Percentiles rank a stretch among this genome's conserved stretches.
phyloP scores from a whole-genome alignment of 2,113 vertebrate species.

The Propithecus coquereli region DNA sequence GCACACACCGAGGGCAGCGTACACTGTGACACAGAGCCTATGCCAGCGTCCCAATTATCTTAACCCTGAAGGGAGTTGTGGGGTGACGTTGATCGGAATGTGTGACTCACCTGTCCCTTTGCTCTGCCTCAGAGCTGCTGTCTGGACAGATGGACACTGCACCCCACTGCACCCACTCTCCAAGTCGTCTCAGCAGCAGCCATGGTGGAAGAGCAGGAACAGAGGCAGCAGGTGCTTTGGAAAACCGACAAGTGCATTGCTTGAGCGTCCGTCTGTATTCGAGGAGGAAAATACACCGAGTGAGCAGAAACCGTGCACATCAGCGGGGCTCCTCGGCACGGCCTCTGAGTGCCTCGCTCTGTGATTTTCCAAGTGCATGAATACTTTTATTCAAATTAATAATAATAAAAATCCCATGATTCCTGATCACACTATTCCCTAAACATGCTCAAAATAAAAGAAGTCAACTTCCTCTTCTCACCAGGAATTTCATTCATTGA shows the following conservation, averaged over 20 bases:
- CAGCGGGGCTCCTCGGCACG: rapidly evolving
- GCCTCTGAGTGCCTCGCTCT: rapidly evolving
- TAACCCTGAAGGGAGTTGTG: rapidly evolving
- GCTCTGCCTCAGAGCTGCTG: rapidly evolving
- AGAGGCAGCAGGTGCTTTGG: rapidly evolving
- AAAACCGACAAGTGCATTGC: background rate
- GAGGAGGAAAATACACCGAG: background rate
- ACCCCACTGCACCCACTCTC: background rate
- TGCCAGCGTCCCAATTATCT: rapidly evolving
- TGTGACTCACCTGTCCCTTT: rapidly evolving
- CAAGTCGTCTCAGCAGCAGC: background rate
- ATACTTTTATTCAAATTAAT: background rate
- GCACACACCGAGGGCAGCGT: background rate
- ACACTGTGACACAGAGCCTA: rapidly evolving
- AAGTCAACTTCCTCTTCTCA: background rate
- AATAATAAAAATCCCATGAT: rapidly evolving
- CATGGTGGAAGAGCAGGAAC: background rate
- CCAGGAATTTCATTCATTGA: background rate
- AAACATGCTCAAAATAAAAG: background rate
- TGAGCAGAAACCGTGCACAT: rapidly evolving
- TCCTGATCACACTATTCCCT: background rate
- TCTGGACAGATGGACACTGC: rapidly evolving
- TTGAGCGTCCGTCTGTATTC: rapidly evolving
- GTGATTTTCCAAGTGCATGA: background rate
- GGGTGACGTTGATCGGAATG: rapidly evolving